Percentiles rank a stretch among this genome's conserved stretches.
Conservation (phyloP, 2,888 invertebrate genomes). For the Leuctra nigra region DNA sequence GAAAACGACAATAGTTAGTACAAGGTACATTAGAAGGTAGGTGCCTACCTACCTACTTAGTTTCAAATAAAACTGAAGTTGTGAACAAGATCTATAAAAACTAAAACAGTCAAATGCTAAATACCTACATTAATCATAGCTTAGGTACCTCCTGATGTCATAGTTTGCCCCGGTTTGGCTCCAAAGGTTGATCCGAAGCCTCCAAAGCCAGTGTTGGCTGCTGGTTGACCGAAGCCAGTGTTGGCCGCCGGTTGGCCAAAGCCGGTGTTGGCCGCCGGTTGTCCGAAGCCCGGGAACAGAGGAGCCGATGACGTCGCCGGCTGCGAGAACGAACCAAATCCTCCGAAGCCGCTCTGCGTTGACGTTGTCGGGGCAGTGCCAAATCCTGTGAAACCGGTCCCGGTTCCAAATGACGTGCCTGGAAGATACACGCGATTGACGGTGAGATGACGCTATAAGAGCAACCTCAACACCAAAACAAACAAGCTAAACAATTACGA, state of each 20-base stretch:
- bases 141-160: constrained; percentile 34
- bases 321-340: constrained; percentile 20
- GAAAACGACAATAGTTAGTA: no score
- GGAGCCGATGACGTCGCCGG: constrained; percentile 6
- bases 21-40: no score
- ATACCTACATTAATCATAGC: not conserved
- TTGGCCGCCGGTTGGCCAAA: constrained; percentile 27
- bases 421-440: no score
- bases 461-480: no score
- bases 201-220: constrained; percentile 12
- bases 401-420: constrained; percentile 17
- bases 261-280: constrained; percentile 20
- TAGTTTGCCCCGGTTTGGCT: constrained; percentile 34
- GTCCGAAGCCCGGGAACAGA: constrained; percentile 30
- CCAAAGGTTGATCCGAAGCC: constrained; percentile 21
- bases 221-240: constrained; percentile 28
- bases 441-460: no score
- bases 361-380: constrained; percentile 35
- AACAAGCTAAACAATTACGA: no score
- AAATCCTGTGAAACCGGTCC: constrained; percentile 29
- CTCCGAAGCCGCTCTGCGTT: constrained; percentile 16
- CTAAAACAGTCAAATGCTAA: not conserved
- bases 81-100: no score
- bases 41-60: no score
- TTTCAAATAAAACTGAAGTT: no score